Evolutionary conservation across 2,888 invertebrate genomes (phyloP), one percentile per base, ranked within the genome.

Genomic region (Maniola hyperantus): DNA sequence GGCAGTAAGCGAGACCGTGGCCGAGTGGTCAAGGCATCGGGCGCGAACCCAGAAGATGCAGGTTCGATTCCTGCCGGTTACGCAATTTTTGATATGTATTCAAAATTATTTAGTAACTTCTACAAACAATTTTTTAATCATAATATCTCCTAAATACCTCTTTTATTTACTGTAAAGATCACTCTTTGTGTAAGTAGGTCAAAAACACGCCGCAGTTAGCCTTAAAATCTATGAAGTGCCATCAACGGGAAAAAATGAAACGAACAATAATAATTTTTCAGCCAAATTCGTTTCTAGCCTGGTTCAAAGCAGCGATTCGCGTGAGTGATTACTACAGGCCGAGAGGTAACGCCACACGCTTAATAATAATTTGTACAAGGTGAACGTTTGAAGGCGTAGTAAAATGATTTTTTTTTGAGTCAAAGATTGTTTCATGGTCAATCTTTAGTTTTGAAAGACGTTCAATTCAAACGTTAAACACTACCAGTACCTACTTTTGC

Each of bases 221-320:
- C n/a, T 58, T 44, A 26, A 58, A 54, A 55, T 36, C 15, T 5
- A 15, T 15, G 4, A 46, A 46, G 33, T 34, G 33, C n/a, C 26
- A 13, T 33, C 8, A 33, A 61, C 7, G 51, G 5, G 4, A 64
- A 62, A 67, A 66, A 70, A 46, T 54, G 50, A 58, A 64, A n/a
- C n/a, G n/a, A 70, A 64, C 39, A 42, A 44, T 13, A 61, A 65
- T 69, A 60, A 67, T 67, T 60, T 20, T 57, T 20, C 54, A 34
- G 33, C 65, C 51, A 48, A 67, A 58, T 54, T 60, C 51, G 44
- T 54, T 20, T 68, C 67, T 76, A 76, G 72, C 77, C 77, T 71
- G 79, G 69, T 80, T 80, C 36, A 83, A 85, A 86, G 84, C 78
- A 75, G 79, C 65, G 76, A 77, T 81, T 89, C 81, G 88, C 89